Conservation (phyloP, 2,888 invertebrate species). For the Drosophila sordidula region DNA sequence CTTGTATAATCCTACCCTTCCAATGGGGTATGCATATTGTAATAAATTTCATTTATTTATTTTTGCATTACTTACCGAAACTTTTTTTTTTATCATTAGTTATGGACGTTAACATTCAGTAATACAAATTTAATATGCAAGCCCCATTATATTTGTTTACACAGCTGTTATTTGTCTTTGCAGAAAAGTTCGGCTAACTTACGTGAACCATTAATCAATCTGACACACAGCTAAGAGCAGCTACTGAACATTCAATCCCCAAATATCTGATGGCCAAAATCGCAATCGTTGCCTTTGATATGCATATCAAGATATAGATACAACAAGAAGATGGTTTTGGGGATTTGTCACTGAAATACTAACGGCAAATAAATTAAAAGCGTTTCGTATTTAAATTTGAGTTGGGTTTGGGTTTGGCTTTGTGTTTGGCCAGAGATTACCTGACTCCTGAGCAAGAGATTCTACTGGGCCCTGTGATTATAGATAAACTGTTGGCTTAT, state of each 20-base stretch:
- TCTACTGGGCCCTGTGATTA: conserved; percentile 8
- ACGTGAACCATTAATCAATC: conserved; percentile 51
- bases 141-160: conserved; percentile 7
- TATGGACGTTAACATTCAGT: too few relatives aligned
- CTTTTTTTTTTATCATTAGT: not conserved
- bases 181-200: conserved; percentile 23
- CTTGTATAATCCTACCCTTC: too few relatives aligned
- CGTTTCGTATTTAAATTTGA: conserved; percentile 8
- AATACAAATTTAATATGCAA: not conserved
- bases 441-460: not conserved
- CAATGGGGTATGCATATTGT: too few relatives aligned
- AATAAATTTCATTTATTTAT: too few relatives aligned
- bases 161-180: conserved; percentile 26
- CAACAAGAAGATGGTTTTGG: not conserved
- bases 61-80: not conserved
- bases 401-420: conserved; percentile 15
- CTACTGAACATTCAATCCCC: not conserved
- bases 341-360: not conserved
- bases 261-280: not conserved
- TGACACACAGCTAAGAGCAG: conserved; percentile 27
- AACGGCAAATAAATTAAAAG: conserved; percentile 23
- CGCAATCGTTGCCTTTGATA: conserved; percentile 11
- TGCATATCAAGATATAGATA: conserved; percentile 6
- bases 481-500: conserved; percentile 5
- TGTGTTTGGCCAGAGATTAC: conserved; percentile 4